Base-by-base conservation (phyloP, 2,888 invertebrate genomes). In the Smittia sp. region DNA sequence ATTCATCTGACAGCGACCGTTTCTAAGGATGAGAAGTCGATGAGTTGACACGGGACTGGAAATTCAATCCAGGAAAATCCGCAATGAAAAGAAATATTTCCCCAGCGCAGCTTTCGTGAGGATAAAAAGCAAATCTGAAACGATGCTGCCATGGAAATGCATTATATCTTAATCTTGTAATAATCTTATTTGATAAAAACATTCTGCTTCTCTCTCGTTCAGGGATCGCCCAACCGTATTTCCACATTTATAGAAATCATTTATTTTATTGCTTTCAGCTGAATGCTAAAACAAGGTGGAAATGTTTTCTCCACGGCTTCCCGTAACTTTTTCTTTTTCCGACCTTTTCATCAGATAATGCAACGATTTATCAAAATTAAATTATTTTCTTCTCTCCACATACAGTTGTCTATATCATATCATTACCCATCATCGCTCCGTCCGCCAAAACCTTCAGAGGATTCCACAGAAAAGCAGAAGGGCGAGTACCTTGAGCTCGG, bases 201-300 rank as follows among this genome's bases (percentile, higher is more conserved):
- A 58, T 58, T 58, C 22, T 58, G 7, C 1, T 18, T 58, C 22
- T 22, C 7, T 22, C 46, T 22, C 15, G 18, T 27, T n/a, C 27
- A 27, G 25, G 52, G 46, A 69, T 25, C 22, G 41, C 18, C 25
- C 41, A 24, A 54, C 25, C 32, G 69, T 72, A 72, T 62, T 72
- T 72, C 72, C 52, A 65, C 63, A 73, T 65, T 65, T 65, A 73
- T 65, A 73, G 73, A 27, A 73, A 73, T 65, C 73, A 73, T 73
- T 73, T 73, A 73, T 73, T 73, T 73, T 65, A 73, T 73, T 73
- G 73, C 73, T 65, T 65, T 65, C 63, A 70, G 24, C 72, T 73
- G 72, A 73, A 73, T 73, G 62, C 72, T 62, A 62, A 32, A 73
- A 65, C 27, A 72, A 72, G 70, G 69, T 69, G 25, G 27, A 18